Conservation (phyloP, 92 coral and sea anemone genomes). For the Siderastrea radians region DNA sequence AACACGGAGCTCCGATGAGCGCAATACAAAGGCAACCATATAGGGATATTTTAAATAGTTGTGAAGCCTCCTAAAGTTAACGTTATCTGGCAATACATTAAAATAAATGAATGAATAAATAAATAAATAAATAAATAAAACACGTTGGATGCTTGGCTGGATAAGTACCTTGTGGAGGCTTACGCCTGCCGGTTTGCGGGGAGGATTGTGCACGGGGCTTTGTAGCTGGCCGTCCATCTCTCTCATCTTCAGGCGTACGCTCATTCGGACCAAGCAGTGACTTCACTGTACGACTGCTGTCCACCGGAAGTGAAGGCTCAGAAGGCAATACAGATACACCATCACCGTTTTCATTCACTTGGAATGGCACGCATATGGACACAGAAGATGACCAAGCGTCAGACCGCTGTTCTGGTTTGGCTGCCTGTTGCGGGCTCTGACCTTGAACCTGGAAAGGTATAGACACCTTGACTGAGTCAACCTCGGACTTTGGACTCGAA, state of each 20-base stretch:
- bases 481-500: slow-evolving; percentile 45
- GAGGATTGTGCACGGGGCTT: slow-evolving; percentile 25
- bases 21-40: too few relatives aligned
- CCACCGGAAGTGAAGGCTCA: not conserved
- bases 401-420: slow-evolving; percentile 34
- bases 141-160: too few relatives aligned
- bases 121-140: too few relatives aligned
- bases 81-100: too few relatives aligned
- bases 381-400: slow-evolving; percentile 86
- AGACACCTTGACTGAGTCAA: slow-evolving; percentile 79
- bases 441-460: slow-evolving; percentile 85
- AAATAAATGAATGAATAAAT: too few relatives aligned
- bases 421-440: slow-evolving; percentile 48
- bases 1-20: too few relatives aligned
- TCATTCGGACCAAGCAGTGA: not conserved
- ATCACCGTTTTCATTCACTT: slow-evolving; percentile 72
- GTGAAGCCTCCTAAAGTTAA: too few relatives aligned
- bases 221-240: slow-evolving; percentile 25
- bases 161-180: not conserved
- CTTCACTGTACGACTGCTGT: not conserved
- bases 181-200: slow-evolving; percentile 24
- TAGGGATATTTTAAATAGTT: too few relatives aligned
- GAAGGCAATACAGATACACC: slow-evolving; percentile 35
- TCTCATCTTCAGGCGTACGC: slow-evolving; percentile 3
- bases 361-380: slow-evolving; percentile 89